phyloP scores from a whole-genome alignment of 92 coral and sea anemone species.

The Heteractis magnifica region DNA sequence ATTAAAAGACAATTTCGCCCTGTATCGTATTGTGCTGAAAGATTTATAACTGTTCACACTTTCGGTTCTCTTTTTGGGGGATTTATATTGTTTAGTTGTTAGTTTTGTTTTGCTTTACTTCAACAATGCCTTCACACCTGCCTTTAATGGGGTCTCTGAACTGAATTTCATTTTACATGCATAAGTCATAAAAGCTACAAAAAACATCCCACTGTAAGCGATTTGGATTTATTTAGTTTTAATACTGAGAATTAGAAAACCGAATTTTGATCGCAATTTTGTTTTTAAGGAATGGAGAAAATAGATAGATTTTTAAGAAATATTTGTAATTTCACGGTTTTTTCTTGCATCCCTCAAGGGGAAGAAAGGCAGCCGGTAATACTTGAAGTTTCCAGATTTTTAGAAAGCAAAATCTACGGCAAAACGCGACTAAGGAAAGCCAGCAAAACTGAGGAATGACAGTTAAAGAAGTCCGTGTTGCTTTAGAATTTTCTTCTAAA shows the following conservation, averaged over 20 bases:
- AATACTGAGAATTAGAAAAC: neutral
- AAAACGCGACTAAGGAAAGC: no score
- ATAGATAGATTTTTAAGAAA: neutral
- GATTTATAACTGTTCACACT: neutral
- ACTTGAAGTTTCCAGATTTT: neutral
- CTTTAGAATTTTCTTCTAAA: no score
- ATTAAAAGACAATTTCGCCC: neutral
- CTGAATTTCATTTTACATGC: neutral
- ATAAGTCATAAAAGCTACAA: neutral
- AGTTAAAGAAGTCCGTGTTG: no score
- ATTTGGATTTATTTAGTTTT: neutral
- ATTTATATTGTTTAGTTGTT: neutral
- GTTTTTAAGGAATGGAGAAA: neutral
- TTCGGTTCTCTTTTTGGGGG: conserved; percentile 1
- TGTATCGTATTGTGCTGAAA: neutral
- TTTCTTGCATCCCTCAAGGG: neutral
- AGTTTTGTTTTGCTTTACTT: conserved; percentile 18
- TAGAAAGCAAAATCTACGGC: neutral
- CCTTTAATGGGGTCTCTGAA: conserved; percentile 16
- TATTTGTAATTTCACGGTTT: neutral
- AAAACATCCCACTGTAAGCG: neutral
- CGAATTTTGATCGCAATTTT: neutral
- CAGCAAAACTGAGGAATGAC: no score
- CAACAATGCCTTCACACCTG: conserved; percentile 31
- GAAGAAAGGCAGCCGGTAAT: neutral